A percentile compares a stretch with the other conserved stretches of the same genome.
These are phyloP conservation scores for Pollachius pollachius DNA, from an alignment of 2,113 vertebrate species.

Conservation along the genomic window DNA sequence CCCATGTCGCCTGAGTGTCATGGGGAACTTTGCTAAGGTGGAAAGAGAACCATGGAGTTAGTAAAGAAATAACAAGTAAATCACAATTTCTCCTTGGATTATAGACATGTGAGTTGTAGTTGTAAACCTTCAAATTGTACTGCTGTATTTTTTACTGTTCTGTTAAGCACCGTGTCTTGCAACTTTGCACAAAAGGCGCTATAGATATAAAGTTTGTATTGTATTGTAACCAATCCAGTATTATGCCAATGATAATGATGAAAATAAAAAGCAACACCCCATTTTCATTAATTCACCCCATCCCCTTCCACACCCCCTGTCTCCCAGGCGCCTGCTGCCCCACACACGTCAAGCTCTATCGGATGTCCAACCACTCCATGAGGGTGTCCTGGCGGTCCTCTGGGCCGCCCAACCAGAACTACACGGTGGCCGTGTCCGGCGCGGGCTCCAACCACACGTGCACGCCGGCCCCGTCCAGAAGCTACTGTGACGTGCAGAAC, in stretches of 20 bases:
- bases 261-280: not conserved
- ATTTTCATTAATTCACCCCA: not conserved
- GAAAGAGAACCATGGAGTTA: no score
- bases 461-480: conserved; percentile 57
- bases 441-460: conserved; percentile 85
- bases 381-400: conserved; percentile 81
- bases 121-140: no score
- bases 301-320: not conserved
- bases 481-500: conserved; percentile 79
- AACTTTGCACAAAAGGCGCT: no score
- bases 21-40: no score
- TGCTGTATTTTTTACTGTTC: no score
- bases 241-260: not conserved
- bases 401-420: conserved; percentile 67
- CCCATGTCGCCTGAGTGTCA: no score
- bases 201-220: no score
- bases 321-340: conserved; percentile 86
- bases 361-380: conserved; percentile 74
- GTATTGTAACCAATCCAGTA: no score
- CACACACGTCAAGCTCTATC: conserved; percentile 81
- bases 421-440: conserved; percentile 77
- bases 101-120: no score
- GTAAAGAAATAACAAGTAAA: no score
- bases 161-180: no score
- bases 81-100: no score